These are phyloP conservation scores for Scylla paramamosain DNA, from an alignment of 1,140 invertebrate genomes.

Conservation along the genomic window DNA sequence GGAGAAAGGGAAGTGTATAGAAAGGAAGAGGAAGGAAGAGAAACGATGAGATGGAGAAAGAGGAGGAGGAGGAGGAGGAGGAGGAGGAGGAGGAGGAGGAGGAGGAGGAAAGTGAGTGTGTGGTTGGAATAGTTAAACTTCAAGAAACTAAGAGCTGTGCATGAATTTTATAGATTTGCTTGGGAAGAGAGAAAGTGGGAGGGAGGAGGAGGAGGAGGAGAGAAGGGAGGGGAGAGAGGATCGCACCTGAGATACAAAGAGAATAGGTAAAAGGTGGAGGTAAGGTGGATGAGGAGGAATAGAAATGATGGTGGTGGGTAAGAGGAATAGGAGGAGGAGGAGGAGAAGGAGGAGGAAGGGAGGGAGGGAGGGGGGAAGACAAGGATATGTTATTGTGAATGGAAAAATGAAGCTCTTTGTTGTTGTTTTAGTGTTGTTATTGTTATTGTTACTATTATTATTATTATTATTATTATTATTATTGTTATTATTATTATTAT, in stretches of 20 bases:
- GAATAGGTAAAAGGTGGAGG: neutral
- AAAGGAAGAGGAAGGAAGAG: neutral
- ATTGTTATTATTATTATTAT: constrained; percentile 51
- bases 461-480: constrained; percentile 44
- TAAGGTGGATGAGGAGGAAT: neutral
- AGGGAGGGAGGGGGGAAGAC: too few species aligned
- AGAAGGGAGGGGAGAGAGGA: neutral
- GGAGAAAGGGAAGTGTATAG: neutral
- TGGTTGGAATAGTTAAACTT: constrained; percentile 1
- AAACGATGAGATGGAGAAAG: neutral
- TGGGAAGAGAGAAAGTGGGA: neutral
- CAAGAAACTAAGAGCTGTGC: neutral
- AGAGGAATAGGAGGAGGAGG: neutral
- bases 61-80: neutral
- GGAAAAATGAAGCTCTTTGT: too few species aligned
- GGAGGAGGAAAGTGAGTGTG: neutral
- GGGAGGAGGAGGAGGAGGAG: neutral
- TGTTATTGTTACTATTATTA: neutral
- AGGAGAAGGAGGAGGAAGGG: neutral
- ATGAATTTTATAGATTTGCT: neutral
- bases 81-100: neutral
- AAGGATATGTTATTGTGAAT: too few species aligned
- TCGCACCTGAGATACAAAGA: neutral
- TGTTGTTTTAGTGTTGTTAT: neutral
- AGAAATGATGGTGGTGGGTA: neutral